Evolutionary conservation across 2,797 vertebrate species (phyloP).

Genomic region (Halcyon smyrnensis): DNA sequence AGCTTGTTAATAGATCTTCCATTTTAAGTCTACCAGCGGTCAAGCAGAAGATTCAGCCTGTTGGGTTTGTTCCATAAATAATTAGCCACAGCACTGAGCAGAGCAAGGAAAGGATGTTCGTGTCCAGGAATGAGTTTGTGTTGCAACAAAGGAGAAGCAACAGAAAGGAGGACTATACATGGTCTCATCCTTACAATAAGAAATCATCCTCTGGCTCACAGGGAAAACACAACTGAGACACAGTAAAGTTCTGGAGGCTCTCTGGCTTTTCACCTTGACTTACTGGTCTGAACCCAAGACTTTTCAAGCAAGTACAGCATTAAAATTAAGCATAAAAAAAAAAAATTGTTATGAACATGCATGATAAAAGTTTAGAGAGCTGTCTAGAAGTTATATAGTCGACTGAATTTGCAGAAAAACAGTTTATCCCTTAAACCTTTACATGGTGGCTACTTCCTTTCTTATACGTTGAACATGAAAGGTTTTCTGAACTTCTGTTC

Average conservation of each 20-base stretch:
- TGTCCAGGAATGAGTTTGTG: neutral
- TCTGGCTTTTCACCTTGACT: neutral
- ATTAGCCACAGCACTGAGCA: neutral
- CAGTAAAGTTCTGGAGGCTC: neutral
- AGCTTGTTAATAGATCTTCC: neutral
- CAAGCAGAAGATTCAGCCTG: neutral
- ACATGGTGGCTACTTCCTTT: neutral
- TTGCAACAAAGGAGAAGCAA: neutral
- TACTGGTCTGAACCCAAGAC: neutral
- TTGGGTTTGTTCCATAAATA: neutral
- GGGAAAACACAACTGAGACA: neutral
- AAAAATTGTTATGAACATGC: neutral
- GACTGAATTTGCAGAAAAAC: neutral
- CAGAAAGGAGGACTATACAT: neutral
- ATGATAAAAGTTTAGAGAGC: neutral
- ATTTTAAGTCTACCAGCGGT: neutral
- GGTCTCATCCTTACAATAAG: neutral
- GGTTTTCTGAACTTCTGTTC: neutral
- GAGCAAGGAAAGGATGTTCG: neutral
- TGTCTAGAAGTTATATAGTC: neutral
- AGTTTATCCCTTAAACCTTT: neutral
- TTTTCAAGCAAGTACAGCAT: neutral
- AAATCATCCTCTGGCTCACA: neutral
- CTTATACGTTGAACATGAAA: neutral
- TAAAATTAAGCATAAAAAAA: neutral